Evolutionary conservation across 2,888 invertebrate genomes (phyloP).

Genomic region (Synergus umbraculus): DNA sequence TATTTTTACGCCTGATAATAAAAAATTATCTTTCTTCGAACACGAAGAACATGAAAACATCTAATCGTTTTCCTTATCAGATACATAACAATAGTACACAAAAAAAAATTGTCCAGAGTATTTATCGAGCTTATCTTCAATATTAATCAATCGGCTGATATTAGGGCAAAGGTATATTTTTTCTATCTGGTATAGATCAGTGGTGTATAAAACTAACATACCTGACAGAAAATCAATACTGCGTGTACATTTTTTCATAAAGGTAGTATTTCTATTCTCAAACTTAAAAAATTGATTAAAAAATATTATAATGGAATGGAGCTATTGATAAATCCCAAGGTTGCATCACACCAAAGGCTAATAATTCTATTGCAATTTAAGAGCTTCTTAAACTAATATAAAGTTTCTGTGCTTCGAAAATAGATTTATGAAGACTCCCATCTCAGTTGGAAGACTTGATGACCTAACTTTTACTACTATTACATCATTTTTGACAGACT

Average conservation of each 20-base stretch:
- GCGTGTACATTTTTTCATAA: not conserved
- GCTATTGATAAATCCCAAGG: not conserved
- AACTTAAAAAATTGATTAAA: not conserved
- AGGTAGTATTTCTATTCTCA: not conserved
- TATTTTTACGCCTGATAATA: no score
- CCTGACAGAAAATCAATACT: not conserved
- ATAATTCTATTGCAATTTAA: not conserved
- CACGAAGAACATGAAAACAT: not conserved
- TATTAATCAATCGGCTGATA: not conserved
- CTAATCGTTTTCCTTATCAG: not conserved
- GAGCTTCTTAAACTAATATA: conserved; percentile 20
- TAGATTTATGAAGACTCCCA: not conserved
- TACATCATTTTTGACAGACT: not conserved
- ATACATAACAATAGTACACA: not conserved
- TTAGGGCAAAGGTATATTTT: not conserved
- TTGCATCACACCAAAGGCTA: not conserved
- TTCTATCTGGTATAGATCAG: not conserved
- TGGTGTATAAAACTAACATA: not conserved
- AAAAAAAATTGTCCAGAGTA: not conserved
- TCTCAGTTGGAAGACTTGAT: not conserved
- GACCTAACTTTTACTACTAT: not conserved
- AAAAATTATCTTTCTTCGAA: not conserved
- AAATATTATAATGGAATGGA: not conserved
- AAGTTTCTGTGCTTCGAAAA: not conserved
- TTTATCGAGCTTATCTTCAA: not conserved